These are phyloP conservation scores for Dendropsophus ebraccatus DNA, from an alignment of 2,113 vertebrate species.

Conservation along the genomic window DNA sequence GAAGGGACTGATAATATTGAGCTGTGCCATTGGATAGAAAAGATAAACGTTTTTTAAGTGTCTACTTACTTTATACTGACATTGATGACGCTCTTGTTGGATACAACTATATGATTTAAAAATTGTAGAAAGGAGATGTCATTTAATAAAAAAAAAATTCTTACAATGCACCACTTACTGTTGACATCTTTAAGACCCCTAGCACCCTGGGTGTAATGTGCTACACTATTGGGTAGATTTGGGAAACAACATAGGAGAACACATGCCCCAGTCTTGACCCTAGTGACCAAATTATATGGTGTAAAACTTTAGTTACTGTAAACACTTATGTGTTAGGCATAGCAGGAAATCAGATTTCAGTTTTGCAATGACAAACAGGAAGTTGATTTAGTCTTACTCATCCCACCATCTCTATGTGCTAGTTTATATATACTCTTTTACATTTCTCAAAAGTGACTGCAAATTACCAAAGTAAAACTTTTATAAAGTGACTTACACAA, in stretches of 20 bases:
- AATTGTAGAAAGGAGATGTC: too few species aligned
- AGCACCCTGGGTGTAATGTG: background rate
- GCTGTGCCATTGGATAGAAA: too few species aligned
- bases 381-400: background rate
- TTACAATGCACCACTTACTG: background rate
- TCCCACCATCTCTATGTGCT: background rate
- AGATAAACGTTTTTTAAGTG: too few species aligned
- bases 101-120: too few species aligned
- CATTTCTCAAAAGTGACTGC: background rate
- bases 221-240: background rate
- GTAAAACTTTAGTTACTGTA: background rate
- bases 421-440: background rate
- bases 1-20: too few species aligned
- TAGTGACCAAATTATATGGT: background rate
- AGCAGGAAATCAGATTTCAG: background rate
- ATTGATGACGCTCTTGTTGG: too few species aligned
- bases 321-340: background rate
- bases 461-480: background rate
- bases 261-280: background rate
- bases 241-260: background rate
- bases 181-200: background rate
- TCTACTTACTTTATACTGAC: too few species aligned
- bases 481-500: too few species aligned
- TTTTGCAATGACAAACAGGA: conserved; percentile 10
- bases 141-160: too few species aligned